Percentiles rank a stretch among this genome's conserved stretches.
These are phyloP conservation scores for Balanococcus diminutus DNA, from an alignment of 2,888 invertebrate genomes.

Conservation along the genomic window DNA sequence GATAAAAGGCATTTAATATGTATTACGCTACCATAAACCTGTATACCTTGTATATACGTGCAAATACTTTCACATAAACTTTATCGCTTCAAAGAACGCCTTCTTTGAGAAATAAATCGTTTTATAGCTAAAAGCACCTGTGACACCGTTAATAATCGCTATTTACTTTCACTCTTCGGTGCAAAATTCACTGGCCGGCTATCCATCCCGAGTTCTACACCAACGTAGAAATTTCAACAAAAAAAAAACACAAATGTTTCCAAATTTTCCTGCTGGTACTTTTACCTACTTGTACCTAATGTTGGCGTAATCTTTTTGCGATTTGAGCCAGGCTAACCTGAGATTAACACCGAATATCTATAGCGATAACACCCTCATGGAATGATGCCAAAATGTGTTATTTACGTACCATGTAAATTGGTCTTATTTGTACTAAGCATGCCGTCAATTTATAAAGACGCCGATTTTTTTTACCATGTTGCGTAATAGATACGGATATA, in stretches of 20 bases:
- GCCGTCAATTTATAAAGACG: not conserved
- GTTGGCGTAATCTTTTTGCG: not conserved
- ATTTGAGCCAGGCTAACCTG: not conserved
- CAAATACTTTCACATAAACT: slow-evolving; percentile 22
- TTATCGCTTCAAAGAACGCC: slow-evolving; percentile 16
- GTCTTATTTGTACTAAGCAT: not conserved
- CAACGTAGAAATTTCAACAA: not conserved
- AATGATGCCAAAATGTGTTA: slow-evolving; percentile 18
- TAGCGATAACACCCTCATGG: slow-evolving; percentile 26
- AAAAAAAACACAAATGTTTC: slow-evolving; percentile 18
- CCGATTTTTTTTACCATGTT: too few relatives aligned
- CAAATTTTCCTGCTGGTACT: not conserved
- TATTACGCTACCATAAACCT: slow-evolving; percentile 20
- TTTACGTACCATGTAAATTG: slow-evolving; percentile 7
- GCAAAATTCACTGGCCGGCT: not conserved
- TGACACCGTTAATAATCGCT: slow-evolving; percentile 18
- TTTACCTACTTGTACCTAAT: too few relatives aligned
- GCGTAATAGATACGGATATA: too few relatives aligned
- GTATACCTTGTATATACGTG: slow-evolving; percentile 24
- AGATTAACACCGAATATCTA: slow-evolving; percentile 27
- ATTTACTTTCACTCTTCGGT: slow-evolving; percentile 24
- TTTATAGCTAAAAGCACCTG: slow-evolving; percentile 38
- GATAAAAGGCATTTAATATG: slow-evolving; percentile 24
- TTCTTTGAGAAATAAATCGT: slow-evolving; percentile 17
- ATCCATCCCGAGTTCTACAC: not conserved